These are phyloP conservation scores for Bothrops jararaca DNA, from an alignment of 2,113 vertebrate genomes.

Conservation along the genomic window DNA sequence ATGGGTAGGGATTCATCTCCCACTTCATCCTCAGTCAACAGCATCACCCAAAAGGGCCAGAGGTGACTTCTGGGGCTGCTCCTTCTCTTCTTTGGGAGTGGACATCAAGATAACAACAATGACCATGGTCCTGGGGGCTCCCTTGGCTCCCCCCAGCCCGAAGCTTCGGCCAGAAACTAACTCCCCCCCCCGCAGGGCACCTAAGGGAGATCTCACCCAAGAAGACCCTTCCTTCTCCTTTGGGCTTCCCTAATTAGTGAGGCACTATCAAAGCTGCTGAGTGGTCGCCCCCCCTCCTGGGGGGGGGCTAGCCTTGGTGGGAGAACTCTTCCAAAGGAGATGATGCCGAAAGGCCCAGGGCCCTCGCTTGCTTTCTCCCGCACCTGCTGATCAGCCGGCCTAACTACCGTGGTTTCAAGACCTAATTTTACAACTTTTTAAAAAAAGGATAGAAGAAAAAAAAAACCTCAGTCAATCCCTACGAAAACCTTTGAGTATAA, in stretches of 20 bases:
- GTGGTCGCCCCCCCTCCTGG: background rate
- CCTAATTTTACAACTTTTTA: constrained; percentile 64
- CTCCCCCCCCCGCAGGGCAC: background rate
- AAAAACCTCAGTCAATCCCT: background rate
- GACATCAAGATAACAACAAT: background rate
- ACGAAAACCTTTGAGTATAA: constrained; percentile 53
- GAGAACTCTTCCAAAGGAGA: background rate
- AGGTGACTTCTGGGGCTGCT: background rate
- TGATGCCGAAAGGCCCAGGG: background rate
- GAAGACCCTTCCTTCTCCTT: background rate
- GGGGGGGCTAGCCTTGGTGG: background rate
- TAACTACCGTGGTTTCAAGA: constrained; percentile 52
- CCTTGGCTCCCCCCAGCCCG: background rate
- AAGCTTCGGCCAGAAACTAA: background rate
- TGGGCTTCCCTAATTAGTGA: constrained; percentile 22
- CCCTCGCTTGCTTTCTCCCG: background rate
- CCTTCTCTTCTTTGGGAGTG: background rate
- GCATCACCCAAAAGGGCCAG: background rate
- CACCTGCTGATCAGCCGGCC: constrained; percentile 53
- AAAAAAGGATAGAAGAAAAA: background rate
- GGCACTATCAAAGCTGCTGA: background rate
- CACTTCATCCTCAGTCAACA: background rate
- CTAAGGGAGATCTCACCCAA: background rate
- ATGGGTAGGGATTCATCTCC: background rate
- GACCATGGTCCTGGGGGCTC: background rate